These are phyloP conservation scores for Scolopax bukidnonensis DNA, from an alignment of 2,797 vertebrate species.

Conservation along the genomic window DNA sequence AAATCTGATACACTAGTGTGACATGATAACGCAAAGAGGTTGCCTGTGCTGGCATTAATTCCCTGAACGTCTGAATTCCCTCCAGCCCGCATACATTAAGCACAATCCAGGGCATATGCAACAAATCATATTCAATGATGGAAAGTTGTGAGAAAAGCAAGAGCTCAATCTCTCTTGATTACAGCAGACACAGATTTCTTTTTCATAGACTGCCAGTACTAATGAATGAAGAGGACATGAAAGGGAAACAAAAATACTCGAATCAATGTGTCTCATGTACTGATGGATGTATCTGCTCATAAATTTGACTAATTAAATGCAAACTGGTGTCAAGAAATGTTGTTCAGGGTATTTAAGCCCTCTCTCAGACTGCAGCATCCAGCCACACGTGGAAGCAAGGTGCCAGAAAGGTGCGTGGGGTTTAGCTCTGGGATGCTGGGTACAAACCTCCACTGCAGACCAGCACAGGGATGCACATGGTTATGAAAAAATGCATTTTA, in stretches of 20 bases:
- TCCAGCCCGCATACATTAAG: conserved; percentile 32
- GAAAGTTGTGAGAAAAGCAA: conserved; percentile 36
- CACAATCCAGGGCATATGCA: conserved; percentile 31
- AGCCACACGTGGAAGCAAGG: rapidly evolving
- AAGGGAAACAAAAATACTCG: conserved; percentile 40
- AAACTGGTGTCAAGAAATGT: background rate
- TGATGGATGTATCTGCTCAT: background rate
- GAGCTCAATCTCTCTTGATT: conserved; percentile 41
- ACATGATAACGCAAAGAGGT: conserved; percentile 1
- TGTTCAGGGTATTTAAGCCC: background rate
- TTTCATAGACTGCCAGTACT: conserved; percentile 24
- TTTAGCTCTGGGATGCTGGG: background rate
- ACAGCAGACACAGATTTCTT: conserved; percentile 39
- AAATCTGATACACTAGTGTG: background rate
- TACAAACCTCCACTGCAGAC: background rate
- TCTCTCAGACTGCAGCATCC: background rate
- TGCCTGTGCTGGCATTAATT: conserved; percentile 26
- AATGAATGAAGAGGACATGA: conserved; percentile 15
- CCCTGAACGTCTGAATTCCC: background rate
- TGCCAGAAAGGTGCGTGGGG: background rate
- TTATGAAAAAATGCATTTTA: background rate
- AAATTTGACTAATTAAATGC: conserved; percentile 11
- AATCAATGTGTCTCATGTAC: background rate
- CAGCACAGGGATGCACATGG: rapidly evolving
- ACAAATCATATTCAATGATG: conserved; percentile 54